Evolutionary conservation across 2,888 invertebrate genomes (phyloP).

Genomic region (Platypus cylindrus): DNA sequence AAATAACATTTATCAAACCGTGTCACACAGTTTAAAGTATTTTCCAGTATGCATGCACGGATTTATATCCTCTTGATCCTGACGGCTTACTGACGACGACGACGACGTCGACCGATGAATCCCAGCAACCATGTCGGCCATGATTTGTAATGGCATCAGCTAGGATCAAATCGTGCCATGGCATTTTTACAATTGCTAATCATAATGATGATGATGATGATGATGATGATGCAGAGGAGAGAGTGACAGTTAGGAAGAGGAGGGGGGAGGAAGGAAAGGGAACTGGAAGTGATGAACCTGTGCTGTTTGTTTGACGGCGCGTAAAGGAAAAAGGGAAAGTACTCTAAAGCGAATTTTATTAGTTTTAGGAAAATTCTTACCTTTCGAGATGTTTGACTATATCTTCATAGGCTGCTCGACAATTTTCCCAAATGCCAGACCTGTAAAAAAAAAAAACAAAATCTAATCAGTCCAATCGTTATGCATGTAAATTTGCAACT

Average conservation of each 20-base stretch:
- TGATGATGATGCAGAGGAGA: no score
- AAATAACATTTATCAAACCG: no score
- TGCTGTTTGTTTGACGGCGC: background rate
- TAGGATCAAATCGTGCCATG: conserved; percentile 18
- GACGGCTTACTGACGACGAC: no score
- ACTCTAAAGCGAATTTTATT: no score
- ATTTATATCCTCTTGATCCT: no score
- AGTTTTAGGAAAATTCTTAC: conserved; percentile 41
- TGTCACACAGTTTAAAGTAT: no score
- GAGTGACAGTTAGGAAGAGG: background rate
- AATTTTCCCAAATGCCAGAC: conserved; percentile 89
- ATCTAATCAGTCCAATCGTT: conserved; percentile 3
- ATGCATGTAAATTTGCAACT: background rate
- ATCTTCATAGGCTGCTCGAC: conserved; percentile 88
- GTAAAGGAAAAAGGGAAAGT: no score
- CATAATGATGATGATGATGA: no score
- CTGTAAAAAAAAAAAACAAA: conserved; percentile 38
- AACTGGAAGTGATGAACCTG: background rate
- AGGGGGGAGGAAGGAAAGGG: background rate
- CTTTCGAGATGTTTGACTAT: conserved; percentile 91
- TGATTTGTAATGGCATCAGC: conserved; percentile 31
- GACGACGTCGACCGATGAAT: no score
- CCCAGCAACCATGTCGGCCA: conserved; percentile 24
- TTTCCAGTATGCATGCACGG: no score
- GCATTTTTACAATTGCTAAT: conserved; percentile 26